Percentiles rank a stretch among this genome's conserved stretches.
Evolutionary conservation across 2,797 vertebrate species (phyloP).

Genomic region (Lutjanus argentimaculatus): DNA sequence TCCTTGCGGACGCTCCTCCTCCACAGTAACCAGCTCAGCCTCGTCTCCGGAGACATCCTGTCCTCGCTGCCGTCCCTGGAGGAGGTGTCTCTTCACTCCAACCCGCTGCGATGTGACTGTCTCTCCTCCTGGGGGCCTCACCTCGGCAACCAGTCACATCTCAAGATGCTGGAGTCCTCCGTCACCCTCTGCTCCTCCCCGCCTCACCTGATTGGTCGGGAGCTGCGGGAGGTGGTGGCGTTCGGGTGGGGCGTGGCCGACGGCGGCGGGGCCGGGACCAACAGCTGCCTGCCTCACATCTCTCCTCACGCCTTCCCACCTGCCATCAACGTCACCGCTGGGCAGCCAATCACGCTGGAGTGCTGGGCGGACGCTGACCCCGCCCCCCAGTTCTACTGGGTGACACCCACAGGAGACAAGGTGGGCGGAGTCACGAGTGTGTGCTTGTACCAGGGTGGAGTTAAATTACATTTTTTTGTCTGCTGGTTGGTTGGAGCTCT

Average conservation of each 20-base stretch:
- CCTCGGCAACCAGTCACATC: slow-evolving; percentile 81
- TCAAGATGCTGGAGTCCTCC: slow-evolving; percentile 85
- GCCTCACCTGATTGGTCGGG: slow-evolving; percentile 77
- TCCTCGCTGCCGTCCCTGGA: slow-evolving; percentile 82
- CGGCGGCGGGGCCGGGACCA: slow-evolving; percentile 48
- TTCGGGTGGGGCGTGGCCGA: slow-evolving; percentile 62
- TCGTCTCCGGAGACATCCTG: slow-evolving; percentile 77
- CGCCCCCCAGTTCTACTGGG: slow-evolving; percentile 89
- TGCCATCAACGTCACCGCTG: slow-evolving; percentile 79
- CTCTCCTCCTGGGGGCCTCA: slow-evolving; percentile 84
- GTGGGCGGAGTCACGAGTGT: slow-evolving; percentile 41
- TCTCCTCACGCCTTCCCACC: slow-evolving; percentile 80
- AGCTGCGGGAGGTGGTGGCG: slow-evolving; percentile 83
- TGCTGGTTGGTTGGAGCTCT: no score
- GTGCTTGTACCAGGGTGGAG: neutral
- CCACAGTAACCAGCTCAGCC: slow-evolving; percentile 85
- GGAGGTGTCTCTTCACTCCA: slow-evolving; percentile 85
- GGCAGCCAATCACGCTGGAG: slow-evolving; percentile 83
- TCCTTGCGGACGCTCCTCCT: slow-evolving; percentile 85
- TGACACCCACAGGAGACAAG: slow-evolving; percentile 88
- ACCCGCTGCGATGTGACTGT: slow-evolving; percentile 89
- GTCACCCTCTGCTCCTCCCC: slow-evolving; percentile 86
- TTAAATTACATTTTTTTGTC: no score
- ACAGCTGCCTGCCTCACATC: slow-evolving; percentile 87
- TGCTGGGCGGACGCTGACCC: slow-evolving; percentile 89